Evolutionary conservation across 2,888 invertebrate species (phyloP), one percentile per base, ranked within the genome.

Genomic region (Tinea trinotella): DNA sequence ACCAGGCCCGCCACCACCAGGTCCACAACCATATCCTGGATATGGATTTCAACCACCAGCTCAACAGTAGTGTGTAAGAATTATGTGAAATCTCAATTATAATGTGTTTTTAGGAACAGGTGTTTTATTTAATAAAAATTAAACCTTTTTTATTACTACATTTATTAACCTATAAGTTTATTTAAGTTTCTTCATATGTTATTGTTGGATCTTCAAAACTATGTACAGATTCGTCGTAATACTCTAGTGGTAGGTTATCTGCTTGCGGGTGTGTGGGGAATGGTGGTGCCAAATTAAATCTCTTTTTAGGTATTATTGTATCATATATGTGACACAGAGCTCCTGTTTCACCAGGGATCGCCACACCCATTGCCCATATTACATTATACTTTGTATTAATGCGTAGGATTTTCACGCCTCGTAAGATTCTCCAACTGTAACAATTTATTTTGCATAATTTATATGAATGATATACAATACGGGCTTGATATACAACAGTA

Each of bases 321-420:
- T 99, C 98, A 66, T 91, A 94, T 57, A 98, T 87, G 62, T 93
- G 92, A 54, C 93, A 91, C 64, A 93, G 88, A 1, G 90, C 89
- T 66, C 95, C 95, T 0, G 90, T 92, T 66, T 91, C 91, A 1
- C 99, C 98, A 2, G 98, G 93, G 58, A 96, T 88, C 17, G 89
- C 90, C 13, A 89, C 90, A 9, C 97, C 97, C 61, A 90, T 86
- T 7, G 97, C 92, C 90, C 94, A 99, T 57, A 99, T 84, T 0
- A 98, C 92, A 78, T 98, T 98, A 71, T 95, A 91, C 70, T 96
- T 94, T n/a, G 94, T 95, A 70, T 98, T 97, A 34, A 99, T 95
- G 58, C 98, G 90, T 80, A 94, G 89, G 62, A 99, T 92, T 90
- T 95, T 89, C 1, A 91, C 82, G 49, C 93, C 90, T 59, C 88